A percentile compares a stretch with the other conserved stretches of the same genome.
These are phyloP conservation scores for Ictalurus furcatus DNA, from an alignment of 2,113 vertebrate species.

Conservation along the genomic window DNA sequence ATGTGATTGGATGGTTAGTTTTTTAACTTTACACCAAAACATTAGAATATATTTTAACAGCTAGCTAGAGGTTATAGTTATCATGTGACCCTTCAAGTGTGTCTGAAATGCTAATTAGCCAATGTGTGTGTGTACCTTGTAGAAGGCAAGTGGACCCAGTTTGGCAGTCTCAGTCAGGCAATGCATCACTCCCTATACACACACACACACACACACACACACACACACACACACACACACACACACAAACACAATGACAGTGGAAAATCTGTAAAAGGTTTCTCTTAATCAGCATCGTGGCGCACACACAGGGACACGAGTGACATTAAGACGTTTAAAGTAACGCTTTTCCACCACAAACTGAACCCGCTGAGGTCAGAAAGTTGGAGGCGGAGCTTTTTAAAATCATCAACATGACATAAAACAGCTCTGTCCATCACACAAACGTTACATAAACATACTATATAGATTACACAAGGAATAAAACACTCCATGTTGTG, in stretches of 20 bases:
- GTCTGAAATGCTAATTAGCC: no score
- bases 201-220: conserved; percentile 36
- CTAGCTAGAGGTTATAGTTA: not conserved
- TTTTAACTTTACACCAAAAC: not conserved
- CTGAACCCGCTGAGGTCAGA: no score
- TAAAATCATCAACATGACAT: not conserved
- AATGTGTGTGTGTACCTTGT: conserved; percentile 79
- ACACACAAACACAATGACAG: not conserved
- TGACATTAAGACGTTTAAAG: not conserved
- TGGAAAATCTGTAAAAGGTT: no score
- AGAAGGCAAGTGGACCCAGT: conserved; percentile 89
- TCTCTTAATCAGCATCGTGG: no score
- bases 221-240: conserved; percentile 35
- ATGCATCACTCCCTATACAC: conserved; percentile 82
- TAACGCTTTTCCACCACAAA: not conserved
- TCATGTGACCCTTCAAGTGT: not conserved
- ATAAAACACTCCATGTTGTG: no score
- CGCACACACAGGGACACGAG: not conserved
- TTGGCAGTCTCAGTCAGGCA: conserved; percentile 86
- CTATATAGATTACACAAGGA: no score
- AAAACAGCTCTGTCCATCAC: not conserved
- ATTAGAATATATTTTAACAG: not conserved
- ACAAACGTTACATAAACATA: no score
- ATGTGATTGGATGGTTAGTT: conserved; percentile 20
- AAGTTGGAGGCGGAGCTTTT: not conserved